Base-by-base conservation (phyloP, 2,888 invertebrate species). In the Doris montereyensis region DNA sequence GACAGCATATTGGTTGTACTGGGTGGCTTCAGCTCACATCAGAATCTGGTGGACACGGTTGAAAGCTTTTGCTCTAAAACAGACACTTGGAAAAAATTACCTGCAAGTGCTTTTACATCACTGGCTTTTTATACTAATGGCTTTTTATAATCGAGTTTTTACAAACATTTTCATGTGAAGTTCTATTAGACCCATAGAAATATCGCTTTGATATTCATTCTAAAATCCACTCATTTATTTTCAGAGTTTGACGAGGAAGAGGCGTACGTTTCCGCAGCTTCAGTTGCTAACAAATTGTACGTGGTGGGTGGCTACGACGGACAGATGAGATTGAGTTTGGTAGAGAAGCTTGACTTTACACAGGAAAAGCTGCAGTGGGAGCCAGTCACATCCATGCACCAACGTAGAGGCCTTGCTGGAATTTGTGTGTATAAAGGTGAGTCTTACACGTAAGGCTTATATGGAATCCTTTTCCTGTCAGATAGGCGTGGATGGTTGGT, bases 231-330 rank as follows among this genome's bases (percentile, higher is more conserved):
- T n/a, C n/a, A n/a, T 41, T 17, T 41, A 10, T 10, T 41, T 41
- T 41, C 81, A 90, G 90, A 86, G 81, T 75, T 81, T 91, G 32
- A 83, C 87, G 13, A 84, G 88, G 77, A 84, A 88, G 77, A 76
- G 90, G 21, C 84, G 90, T 91, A 91, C 84, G 90, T 91, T 28
- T 89, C 90, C 2, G 86, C 90, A 17, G 89, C 89, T 0, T 85
- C 90, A 4, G 81, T 90, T 3, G 87, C 88, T 76, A 87, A 87
- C 41, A 87, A 86, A 67, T 84, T 91, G 24, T 91, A 89, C 83
- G 89, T 90, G 28, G 87, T 91, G 80, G 91, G 91, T 41, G 91
- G 91, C 32, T 90, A 89, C 77, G 90, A 90, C 82, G 89, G 89
- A 68, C 88, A 88, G 77, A 83, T 88, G 10, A 85, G 90, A 17